A percentile compares a stretch with the other conserved stretches of the same genome.
These are phyloP conservation scores for Neotoxoptera formosana DNA, from an alignment of 1,140 invertebrate genomes.

Conservation along the genomic window DNA sequence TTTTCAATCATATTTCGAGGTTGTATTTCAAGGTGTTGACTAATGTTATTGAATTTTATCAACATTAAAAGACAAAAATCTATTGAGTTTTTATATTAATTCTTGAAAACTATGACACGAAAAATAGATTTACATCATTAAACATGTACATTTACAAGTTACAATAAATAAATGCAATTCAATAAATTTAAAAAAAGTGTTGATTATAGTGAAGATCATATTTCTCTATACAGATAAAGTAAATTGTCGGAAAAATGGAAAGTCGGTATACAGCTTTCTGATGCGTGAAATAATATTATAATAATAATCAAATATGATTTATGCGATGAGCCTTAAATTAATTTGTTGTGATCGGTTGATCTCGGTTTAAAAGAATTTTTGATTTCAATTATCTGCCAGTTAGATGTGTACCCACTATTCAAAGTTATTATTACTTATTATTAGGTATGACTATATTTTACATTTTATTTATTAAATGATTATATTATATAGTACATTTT, in stretches of 20 bases:
- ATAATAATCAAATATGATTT: not conserved
- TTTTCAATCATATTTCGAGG: not conserved
- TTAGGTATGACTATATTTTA: not conserved
- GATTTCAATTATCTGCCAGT: not conserved
- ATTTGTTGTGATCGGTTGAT: not conserved
- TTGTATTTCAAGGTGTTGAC: not conserved
- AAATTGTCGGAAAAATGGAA: not conserved
- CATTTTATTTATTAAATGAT: not conserved
- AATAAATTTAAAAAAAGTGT: not conserved
- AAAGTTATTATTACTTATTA: not conserved
- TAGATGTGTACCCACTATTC: not conserved
- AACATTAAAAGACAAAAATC: not conserved
- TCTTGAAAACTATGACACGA: not conserved
- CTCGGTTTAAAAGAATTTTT: not conserved
- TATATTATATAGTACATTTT: not conserved
- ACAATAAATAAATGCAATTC: not conserved
- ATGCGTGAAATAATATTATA: not conserved
- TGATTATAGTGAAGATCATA: not conserved
- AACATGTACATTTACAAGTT: not conserved
- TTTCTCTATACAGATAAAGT: not conserved
- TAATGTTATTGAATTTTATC: not conserved
- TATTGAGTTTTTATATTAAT: not conserved
- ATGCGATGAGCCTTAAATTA: not conserved
- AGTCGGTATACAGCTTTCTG: not conserved
- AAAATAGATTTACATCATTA: not conserved